Conservation (phyloP, 1,140 invertebrate genomes). For the Alviniconcha marisindica region DNA sequence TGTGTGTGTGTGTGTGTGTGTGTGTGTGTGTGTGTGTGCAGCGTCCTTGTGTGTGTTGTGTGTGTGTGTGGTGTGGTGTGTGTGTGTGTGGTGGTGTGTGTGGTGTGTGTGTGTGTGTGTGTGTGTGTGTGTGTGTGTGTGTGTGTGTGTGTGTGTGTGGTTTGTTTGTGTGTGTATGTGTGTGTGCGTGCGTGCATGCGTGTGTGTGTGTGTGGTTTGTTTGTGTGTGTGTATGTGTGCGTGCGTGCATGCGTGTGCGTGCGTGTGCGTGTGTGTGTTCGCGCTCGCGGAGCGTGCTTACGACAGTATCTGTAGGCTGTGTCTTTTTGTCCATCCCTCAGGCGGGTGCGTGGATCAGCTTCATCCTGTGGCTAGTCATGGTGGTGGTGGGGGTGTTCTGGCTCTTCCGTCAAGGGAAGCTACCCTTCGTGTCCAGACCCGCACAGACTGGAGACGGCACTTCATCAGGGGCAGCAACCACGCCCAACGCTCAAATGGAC, state of each 20-base stretch:
- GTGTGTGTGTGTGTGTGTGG: not conserved
- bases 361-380: slow-evolving; percentile 34
- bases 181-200: not conserved
- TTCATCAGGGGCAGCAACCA: not conserved
- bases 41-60: no score
- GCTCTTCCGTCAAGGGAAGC: slow-evolving; percentile 34
- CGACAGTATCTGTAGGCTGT: not conserved
- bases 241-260: not conserved
- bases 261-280: not conserved
- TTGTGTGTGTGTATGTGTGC: no score
- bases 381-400: slow-evolving; percentile 28
- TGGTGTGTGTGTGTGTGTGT: not conserved
- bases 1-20: not conserved
- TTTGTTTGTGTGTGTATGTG: no score
- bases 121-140: no score
- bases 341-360: slow-evolving; percentile 30
- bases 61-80: no score
- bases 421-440: slow-evolving; percentile 17
- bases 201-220: not conserved
- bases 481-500: not conserved
- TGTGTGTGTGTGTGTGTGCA: not conserved
- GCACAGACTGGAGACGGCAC: not conserved
- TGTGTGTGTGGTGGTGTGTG: no score
- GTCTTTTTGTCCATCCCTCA: not conserved
- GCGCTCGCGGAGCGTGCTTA: not conserved